Evolutionary conservation across 2,113 vertebrate species (phyloP).

Genomic region (Anas platyrhynchos): DNA sequence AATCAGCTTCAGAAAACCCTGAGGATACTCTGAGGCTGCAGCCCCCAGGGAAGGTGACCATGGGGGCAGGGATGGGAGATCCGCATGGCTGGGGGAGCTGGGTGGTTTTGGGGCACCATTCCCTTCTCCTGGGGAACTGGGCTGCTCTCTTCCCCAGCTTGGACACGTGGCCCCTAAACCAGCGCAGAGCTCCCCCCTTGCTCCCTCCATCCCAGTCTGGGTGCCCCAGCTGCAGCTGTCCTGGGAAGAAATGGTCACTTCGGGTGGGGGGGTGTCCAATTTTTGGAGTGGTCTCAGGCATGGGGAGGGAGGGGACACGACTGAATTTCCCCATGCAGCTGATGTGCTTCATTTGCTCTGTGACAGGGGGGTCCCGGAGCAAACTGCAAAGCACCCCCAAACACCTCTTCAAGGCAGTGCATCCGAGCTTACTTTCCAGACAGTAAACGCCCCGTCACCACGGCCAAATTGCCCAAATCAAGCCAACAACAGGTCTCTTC

Average conservation of each 20-base stretch:
- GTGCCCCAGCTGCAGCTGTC: neutral
- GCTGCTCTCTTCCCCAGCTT: too few relatives aligned
- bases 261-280: neutral
- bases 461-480: neutral
- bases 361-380: neutral
- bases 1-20: fast-evolving
- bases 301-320: fast-evolving
- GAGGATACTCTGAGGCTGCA: too few relatives aligned
- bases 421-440: neutral
- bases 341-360: neutral
- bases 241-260: fast-evolving
- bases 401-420: fast-evolving
- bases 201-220: neutral
- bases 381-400: fast-evolving
- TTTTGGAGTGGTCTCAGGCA: fast-evolving
- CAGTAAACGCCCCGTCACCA: neutral
- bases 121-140: too few relatives aligned
- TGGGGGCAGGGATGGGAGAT: too few relatives aligned
- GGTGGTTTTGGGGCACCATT: too few relatives aligned
- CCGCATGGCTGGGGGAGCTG: too few relatives aligned
- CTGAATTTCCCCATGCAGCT: neutral
- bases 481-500: fast-evolving
- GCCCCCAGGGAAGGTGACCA: too few relatives aligned
- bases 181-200: too few relatives aligned
- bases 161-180: too few relatives aligned